Evolutionary conservation across 2,797 vertebrate species (phyloP).

Genomic region (Clamator glandarius): DNA sequence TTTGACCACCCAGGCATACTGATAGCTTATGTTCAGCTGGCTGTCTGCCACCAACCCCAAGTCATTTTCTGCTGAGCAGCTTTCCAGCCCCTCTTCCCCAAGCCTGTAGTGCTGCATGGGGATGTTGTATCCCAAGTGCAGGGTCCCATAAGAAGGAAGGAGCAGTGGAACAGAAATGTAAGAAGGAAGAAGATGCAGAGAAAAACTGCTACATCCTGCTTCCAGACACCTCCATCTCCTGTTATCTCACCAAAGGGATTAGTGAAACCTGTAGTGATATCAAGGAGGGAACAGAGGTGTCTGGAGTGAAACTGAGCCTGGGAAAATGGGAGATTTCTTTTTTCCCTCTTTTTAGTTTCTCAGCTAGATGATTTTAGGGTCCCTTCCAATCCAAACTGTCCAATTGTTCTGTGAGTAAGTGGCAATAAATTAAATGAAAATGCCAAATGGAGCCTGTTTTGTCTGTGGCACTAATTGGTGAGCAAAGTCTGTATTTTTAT

Average conservation of each 20-base stretch:
- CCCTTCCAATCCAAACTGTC: too few relatives aligned
- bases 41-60: too few relatives aligned
- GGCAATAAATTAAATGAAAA: background rate
- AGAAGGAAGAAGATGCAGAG: background rate
- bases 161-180: background rate
- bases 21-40: too few relatives aligned
- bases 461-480: background rate
- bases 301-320: background rate
- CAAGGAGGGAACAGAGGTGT: background rate
- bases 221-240: background rate
- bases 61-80: too few relatives aligned
- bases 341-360: background rate
- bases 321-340: background rate
- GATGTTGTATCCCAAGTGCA: too few relatives aligned
- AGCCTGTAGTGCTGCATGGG: too few relatives aligned
- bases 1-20: too few relatives aligned
- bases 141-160: background rate
- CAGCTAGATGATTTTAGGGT: too few relatives aligned
- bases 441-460: background rate
- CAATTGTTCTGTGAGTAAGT: background rate
- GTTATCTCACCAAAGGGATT: background rate
- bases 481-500: background rate
- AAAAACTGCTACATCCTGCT: background rate
- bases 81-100: too few relatives aligned
- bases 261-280: rapidly evolving